Base-by-base conservation (phyloP, 2,113 vertebrate genomes). In the Vidua chalybeata region DNA sequence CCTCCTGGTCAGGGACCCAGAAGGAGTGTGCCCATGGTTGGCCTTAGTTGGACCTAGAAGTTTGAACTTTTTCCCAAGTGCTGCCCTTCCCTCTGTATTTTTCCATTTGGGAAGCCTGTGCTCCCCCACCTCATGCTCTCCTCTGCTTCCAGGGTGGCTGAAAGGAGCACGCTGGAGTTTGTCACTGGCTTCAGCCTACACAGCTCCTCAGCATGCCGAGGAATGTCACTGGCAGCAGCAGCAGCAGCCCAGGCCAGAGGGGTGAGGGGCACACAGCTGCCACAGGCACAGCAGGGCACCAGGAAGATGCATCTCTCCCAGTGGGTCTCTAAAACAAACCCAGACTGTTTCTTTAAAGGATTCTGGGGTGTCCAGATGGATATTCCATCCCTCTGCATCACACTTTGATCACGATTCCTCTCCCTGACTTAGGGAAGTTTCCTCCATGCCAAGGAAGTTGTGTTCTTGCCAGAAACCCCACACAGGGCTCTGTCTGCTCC, bases 141-240 rank as follows among this genome's bases (percentile, higher is more conserved):
- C 59, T 62, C 49, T 66, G 59, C 89, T 95, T 94, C 83, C 89
- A 94, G 93, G 86, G 84, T 5, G n/a, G 91, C 87, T 93, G 94
- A 93, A 94, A 88, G 58, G 85, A 96, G 89, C 88, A 67, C 5
- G 1, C 66, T 54, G n/a, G 87, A 93, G 61, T 94, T 96, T 94
- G 71, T 82, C 89, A 39, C 64, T 17, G 20, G 41, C 78, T 95
- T 67, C 95, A 96, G 49, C 95, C 92, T 72, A 84, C 94, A 90
- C 92, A 94, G 92, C 90, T 94, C 90, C 71, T 16, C 11, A n/a
- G 21, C 79, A 6, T 74, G 94, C 94, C 89, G 85, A 45, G 51
- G 58, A 72, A 69, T 23, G 26, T 64, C 45, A n/a, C 43, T 96
- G 91, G 91, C 84, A 76, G 63, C 69, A 68, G 78, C 66, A 39